Base-by-base conservation (phyloP, 2,888 invertebrate genomes). In the Brachyptera risi region DNA sequence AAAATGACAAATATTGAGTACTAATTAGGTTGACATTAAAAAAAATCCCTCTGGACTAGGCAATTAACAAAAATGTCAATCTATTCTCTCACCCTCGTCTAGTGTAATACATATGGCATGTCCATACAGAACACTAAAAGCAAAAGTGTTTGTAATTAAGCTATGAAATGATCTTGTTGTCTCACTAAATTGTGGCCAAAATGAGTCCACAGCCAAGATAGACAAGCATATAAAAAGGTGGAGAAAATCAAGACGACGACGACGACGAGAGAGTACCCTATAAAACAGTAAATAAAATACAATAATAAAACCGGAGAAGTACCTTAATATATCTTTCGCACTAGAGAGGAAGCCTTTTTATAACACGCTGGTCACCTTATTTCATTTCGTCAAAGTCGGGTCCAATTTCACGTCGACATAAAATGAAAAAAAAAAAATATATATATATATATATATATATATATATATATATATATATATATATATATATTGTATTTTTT, bases 261-360 rank as follows among this genome's bases (percentile, higher is more conserved):
- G 35, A 35, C 5, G 37, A 37, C 35, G 35, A 54, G 37, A 35
- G 37, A 37, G 35, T 54, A 54, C 54, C 35, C 54, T 35, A 54
- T 54, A 54, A 54, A 54, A 31, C 35, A 54, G 54, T 54, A 37
- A 37, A 54, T 54, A 54, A 54, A 54, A 54, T 54, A 35, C 35
- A 37, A 35, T 35, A 54, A 54, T 54, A 35, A 54, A 54, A 51
- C n/a, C 17, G 17, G 26, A 51, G 27, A 27, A 54, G 37, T 54
- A 19, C 35, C 37, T 37, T 54, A 54, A 54, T 54, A 19, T 51
- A 51, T 51, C 13, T 27, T 31, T 24, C 23, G 9, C 17, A 13
- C 7, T 19, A 11, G 37, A 11, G 37, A 31, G 51, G 3, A 31
- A 31, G 35, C n/a, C 54, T 19, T 51, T n/a, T 26, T 4, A 13